A percentile compares a stretch with the other conserved stretches of the same genome.
These are phyloP conservation scores for Orius laevigatus DNA, from an alignment of 1,140 invertebrate species.

Conservation along the genomic window DNA sequence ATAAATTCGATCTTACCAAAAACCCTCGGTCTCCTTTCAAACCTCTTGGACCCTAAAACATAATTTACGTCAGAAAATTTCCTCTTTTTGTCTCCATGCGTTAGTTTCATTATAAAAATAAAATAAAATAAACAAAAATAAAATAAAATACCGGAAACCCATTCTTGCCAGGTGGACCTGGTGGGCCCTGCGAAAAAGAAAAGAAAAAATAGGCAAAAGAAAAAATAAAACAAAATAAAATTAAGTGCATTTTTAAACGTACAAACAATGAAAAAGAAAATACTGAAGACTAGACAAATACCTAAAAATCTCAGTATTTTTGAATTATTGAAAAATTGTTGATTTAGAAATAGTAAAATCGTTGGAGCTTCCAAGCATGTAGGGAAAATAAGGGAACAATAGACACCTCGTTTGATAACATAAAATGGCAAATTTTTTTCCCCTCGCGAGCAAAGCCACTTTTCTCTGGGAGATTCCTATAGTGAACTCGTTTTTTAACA, in stretches of 20 bases:
- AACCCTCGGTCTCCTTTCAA: constrained; percentile 46
- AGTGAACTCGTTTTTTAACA: too few species aligned
- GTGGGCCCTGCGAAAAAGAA: constrained; percentile 50
- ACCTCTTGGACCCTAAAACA: constrained; percentile 42
- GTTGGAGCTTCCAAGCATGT: too few species aligned
- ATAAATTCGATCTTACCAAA: constrained; percentile 37
- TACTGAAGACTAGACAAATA: background rate
- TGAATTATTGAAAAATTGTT: background rate
- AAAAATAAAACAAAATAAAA: constrained; percentile 24
- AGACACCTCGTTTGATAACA: too few species aligned
- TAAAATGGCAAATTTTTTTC: too few species aligned
- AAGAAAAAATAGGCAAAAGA: constrained; percentile 30
- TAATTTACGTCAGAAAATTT: constrained; percentile 4
- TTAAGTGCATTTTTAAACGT: constrained; percentile 9
- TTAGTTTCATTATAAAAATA: background rate
- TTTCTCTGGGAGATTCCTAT: too few species aligned
- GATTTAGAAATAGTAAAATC: too few species aligned
- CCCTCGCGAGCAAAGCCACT: too few species aligned
- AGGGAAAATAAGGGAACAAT: too few species aligned
- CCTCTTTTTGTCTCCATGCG: constrained; percentile 25
- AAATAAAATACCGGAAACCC: constrained; percentile 70
- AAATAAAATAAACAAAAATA: constrained; percentile 26
- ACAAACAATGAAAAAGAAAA: background rate
- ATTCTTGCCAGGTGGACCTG: constrained; percentile 64
- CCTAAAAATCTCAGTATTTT: background rate